Conservation (phyloP, 2,797 vertebrate species). For the Xyrichtys novacula region DNA sequence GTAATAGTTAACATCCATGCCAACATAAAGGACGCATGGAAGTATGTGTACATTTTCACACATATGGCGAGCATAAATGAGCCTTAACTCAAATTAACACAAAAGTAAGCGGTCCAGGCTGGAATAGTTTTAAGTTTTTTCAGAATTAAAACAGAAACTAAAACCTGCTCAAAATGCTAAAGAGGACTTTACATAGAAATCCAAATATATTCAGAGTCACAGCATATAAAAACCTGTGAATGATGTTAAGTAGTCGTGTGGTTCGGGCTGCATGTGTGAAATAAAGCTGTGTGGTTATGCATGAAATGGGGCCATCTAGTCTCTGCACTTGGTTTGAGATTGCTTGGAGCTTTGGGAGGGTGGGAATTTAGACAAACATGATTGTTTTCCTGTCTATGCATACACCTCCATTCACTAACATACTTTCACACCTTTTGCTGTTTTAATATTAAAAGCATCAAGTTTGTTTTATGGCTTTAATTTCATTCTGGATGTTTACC, state of each 20-base stretch:
- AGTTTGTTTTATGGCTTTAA: not conserved
- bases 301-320: not conserved
- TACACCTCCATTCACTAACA: not conserved
- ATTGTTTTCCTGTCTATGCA: not conserved
- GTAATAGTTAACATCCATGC: too few relatives aligned
- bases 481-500: slow-evolving; percentile 1
- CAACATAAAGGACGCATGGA: too few relatives aligned
- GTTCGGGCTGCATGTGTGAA: not conserved
- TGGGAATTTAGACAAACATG: not conserved
- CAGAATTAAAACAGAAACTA: too few relatives aligned
- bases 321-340: not conserved
- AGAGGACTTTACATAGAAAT: too few relatives aligned
- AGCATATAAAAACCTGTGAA: not conserved
- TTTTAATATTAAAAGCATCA: not conserved
- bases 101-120: too few relatives aligned
- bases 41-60: too few relatives aligned
- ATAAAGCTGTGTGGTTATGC: not conserved
- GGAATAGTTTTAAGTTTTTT: too few relatives aligned
- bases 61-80: too few relatives aligned
- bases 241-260: not conserved
- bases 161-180: not conserved
- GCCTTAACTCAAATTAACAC: too few relatives aligned
- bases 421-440: not conserved
- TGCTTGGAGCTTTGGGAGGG: not conserved
- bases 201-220: not conserved